Evolutionary conservation across 1,140 invertebrate genomes (phyloP).

Genomic region (Watersipora subatra): DNA sequence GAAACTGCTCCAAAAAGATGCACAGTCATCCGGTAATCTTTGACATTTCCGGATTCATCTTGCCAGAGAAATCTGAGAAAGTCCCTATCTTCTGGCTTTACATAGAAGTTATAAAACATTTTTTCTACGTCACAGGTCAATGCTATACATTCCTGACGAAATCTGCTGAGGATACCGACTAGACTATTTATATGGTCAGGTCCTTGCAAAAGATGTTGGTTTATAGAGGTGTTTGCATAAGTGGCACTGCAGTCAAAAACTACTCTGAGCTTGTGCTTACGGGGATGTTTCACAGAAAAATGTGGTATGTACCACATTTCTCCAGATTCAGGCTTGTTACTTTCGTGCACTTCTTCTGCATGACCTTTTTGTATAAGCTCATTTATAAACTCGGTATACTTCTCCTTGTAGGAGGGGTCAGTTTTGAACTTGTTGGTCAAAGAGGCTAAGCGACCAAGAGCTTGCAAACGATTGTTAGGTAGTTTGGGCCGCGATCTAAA

Average conservation of each 20-base stretch:
- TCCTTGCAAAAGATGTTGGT: conserved; percentile 14
- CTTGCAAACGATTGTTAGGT: too few relatives aligned
- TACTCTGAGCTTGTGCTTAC: conserved; percentile 14
- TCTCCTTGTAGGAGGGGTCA: too few relatives aligned
- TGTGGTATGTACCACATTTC: conserved; percentile 12
- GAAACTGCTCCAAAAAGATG: conserved; percentile 10
- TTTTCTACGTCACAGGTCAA: conserved; percentile 3
- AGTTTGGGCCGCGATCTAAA: too few relatives aligned
- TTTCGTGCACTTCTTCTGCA: background rate
- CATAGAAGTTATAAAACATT: conserved; percentile 9
- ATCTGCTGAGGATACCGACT: too few relatives aligned
- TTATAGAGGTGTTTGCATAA: conserved; percentile 15
- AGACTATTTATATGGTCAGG: conserved; percentile 29
- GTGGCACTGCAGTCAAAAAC: conserved; percentile 12
- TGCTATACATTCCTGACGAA: conserved; percentile 4
- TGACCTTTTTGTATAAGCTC: background rate
- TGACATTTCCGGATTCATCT: background rate
- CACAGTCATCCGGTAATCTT: conserved; percentile 9
- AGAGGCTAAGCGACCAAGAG: too few relatives aligned
- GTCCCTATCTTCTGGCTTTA: background rate
- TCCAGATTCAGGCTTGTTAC: background rate
- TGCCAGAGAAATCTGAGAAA: background rate
- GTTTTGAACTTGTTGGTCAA: too few relatives aligned
- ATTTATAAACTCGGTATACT: conserved; percentile 4
- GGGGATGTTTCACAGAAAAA: conserved; percentile 12